Conservation (phyloP, 1,140 invertebrate genomes). For the Teleogryllus occipitalis region DNA sequence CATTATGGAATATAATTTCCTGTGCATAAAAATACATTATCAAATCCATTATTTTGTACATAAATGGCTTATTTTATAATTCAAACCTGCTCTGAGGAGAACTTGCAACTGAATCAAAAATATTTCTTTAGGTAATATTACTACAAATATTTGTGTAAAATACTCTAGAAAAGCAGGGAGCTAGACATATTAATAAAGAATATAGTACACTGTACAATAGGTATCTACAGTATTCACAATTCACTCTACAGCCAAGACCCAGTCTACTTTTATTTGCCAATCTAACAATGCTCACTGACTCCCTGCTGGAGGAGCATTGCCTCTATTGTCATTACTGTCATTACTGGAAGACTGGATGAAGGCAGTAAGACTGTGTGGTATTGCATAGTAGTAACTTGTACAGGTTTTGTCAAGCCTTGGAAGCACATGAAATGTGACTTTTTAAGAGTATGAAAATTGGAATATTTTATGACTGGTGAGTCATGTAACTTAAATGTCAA, state of each 20-base stretch:
- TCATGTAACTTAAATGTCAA: no score
- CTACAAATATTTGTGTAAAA: slow-evolving; percentile 6
- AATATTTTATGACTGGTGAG: no score
- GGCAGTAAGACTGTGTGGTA: neutral
- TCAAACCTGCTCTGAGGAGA: neutral
- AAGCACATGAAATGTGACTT: neutral
- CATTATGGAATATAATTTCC: neutral
- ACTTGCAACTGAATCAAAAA: neutral
- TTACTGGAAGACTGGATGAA: neutral
- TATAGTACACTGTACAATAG: neutral
- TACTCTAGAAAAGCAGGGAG: neutral
- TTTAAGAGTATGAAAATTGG: no score
- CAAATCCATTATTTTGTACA: neutral
- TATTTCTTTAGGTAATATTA: neutral
- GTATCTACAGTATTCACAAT: slow-evolving; percentile 1
- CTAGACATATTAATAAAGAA: neutral
- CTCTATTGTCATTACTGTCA: neutral
- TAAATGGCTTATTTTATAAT: neutral
- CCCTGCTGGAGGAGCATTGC: neutral
- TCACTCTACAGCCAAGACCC: neutral
- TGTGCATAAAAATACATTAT: slow-evolving; percentile 6
- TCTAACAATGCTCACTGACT: neutral
- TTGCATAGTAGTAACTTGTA: neutral
- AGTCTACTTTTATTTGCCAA: neutral
- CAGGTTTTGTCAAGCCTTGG: neutral